Evolutionary conservation across 2,888 invertebrate genomes (phyloP).

Genomic region (Drosophila quinaria): DNA sequence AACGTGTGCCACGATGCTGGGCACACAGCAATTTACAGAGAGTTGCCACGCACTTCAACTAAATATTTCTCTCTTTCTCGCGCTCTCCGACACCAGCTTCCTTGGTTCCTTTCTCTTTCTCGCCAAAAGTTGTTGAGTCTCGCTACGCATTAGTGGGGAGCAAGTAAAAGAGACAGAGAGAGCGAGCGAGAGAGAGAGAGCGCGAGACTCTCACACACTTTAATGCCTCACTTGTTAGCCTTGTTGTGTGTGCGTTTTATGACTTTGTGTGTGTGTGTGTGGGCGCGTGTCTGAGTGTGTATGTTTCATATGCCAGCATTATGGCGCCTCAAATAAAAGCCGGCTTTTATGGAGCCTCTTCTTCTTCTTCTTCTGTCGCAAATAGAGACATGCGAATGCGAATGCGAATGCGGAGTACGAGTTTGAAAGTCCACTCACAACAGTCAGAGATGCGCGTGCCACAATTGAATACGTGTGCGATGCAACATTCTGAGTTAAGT

Average conservation of each 20-base stretch:
- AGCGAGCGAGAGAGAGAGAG: slow-evolving; percentile 14
- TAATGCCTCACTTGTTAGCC: slow-evolving; percentile 48
- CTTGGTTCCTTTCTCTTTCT: background rate
- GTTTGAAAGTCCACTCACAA: background rate
- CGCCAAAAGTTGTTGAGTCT: slow-evolving; percentile 12
- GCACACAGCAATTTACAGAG: slow-evolving; percentile 59
- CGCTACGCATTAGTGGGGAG: slow-evolving; percentile 34
- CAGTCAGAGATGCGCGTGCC: slow-evolving; percentile 40
- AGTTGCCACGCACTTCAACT: slow-evolving; percentile 24
- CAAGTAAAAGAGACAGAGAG: slow-evolving; percentile 2
- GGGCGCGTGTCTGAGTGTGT: slow-evolving; percentile 27
- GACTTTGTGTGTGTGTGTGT: slow-evolving; percentile 21
- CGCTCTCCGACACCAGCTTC: slow-evolving; percentile 5
- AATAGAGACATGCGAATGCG: slow-evolving; percentile 67
- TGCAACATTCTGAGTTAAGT: slow-evolving; percentile 44
- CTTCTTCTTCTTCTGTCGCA: slow-evolving; percentile 21
- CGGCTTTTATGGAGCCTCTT: slow-evolving; percentile 61
- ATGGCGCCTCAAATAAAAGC: slow-evolving; percentile 77
- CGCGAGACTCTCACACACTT: slow-evolving; percentile 26
- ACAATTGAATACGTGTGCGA: slow-evolving; percentile 57
- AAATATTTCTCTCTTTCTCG: background rate
- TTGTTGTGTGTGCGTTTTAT: slow-evolving; percentile 58
- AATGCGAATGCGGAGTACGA: background rate
- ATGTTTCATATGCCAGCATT: slow-evolving; percentile 75
- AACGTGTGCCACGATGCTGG: slow-evolving; percentile 61